Percentiles rank a stretch among this genome's conserved stretches.
Conservation (phyloP, 2,888 invertebrate species). For the Nebria salina region DNA sequence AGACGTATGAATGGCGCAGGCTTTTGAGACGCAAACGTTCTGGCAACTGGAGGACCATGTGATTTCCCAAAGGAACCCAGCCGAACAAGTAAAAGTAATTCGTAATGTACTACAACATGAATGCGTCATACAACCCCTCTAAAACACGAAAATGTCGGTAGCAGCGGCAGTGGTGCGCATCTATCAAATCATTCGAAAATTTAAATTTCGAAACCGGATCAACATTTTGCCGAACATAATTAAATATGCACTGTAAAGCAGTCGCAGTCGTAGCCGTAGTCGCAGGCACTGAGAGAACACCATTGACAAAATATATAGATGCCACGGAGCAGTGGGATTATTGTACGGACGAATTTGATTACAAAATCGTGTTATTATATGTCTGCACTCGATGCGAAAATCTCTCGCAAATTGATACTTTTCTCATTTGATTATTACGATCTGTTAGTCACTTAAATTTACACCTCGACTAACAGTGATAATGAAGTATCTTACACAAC, state of each 20-base stretch:
- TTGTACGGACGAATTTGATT: not conserved
- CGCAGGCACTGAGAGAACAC: not conserved
- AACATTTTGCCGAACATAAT: not conserved
- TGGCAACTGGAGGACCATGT: conserved; percentile 21
- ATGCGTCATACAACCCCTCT: not conserved
- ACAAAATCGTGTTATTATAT: not conserved
- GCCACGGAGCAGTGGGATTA: not conserved
- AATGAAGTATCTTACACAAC: not conserved
- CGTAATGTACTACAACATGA: conserved; percentile 1
- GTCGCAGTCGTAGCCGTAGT: not conserved
- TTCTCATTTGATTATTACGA: conserved; percentile 1
- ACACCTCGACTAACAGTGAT: not conserved
- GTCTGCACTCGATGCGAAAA: not conserved
- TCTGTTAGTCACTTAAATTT: not conserved
- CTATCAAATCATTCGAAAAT: not conserved
- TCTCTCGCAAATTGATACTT: not conserved
- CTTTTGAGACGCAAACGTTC: not conserved
- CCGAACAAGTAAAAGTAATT: conserved; percentile 27
- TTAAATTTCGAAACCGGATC: conserved; percentile 1
- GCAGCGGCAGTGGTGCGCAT: not conserved
- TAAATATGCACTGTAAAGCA: not conserved
- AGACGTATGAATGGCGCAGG: not conserved
- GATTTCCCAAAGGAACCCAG: conserved; percentile 28
- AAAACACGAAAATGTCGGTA: not conserved
- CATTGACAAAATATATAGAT: not conserved